These are phyloP conservation scores for Drosophila paranaensis DNA, from an alignment of 2,888 invertebrate species.

Conservation along the genomic window DNA sequence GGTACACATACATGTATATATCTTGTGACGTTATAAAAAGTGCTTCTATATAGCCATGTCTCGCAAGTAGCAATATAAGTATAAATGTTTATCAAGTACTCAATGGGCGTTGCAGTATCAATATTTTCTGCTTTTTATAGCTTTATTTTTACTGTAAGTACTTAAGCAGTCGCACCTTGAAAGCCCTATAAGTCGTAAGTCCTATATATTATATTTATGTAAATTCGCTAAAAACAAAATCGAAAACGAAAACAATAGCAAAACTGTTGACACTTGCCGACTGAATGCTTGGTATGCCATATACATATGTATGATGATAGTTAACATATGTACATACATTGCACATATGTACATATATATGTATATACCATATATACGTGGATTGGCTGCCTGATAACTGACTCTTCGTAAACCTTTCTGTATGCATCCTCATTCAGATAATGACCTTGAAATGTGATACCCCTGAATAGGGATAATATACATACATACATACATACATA, in stretches of 20 bases:
- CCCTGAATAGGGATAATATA: background rate
- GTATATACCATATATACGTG: slow-evolving; percentile 1
- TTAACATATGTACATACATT: background rate
- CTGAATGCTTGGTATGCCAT: background rate
- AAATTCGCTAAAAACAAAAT: slow-evolving; percentile 34
- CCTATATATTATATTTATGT: slow-evolving; percentile 13
- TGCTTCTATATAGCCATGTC: background rate
- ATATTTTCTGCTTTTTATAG: slow-evolving; percentile 31
- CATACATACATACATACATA: background rate
- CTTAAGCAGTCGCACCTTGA: slow-evolving; percentile 37
- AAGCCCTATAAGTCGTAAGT: slow-evolving; percentile 10
- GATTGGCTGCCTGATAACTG: background rate
- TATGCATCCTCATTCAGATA: slow-evolving; percentile 15
- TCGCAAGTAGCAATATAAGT: background rate
- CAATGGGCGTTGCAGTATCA: background rate
- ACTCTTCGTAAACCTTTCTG: background rate
- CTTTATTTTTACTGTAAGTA: slow-evolving; percentile 17
- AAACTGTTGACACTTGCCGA: background rate
- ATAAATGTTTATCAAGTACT: slow-evolving; percentile 6
- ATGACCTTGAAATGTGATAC: slow-evolving; percentile 55
- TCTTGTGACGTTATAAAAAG: background rate
- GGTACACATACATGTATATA: too few species aligned
- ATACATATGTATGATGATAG: slow-evolving; percentile 1
- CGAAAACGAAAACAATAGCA: background rate
- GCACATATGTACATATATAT: background rate